Evolutionary conservation across 2,113 vertebrate genomes (phyloP).

Genomic region (Corapipo altera): DNA sequence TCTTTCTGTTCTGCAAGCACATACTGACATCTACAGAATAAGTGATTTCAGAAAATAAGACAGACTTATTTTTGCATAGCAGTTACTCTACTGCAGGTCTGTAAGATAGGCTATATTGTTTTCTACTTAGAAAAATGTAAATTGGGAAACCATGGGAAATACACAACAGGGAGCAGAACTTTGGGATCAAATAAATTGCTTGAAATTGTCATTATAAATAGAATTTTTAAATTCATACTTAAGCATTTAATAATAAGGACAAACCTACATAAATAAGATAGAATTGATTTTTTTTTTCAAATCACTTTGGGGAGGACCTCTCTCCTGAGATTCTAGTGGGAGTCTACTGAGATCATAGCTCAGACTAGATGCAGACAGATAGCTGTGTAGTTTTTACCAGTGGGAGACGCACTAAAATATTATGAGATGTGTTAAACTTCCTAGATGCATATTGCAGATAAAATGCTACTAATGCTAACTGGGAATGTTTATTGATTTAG

Average conservation of each 20-base stretch:
- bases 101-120: not conserved
- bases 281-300: not conserved
- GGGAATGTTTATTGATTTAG: not conserved
- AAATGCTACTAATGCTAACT: not conserved
- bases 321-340: not conserved
- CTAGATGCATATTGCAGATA: not conserved
- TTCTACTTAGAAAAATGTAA: not conserved
- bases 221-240: not conserved
- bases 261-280: not conserved
- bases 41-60: not conserved
- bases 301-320: not conserved
- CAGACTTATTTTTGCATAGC: not conserved
- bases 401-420: not conserved
- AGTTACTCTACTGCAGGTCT: not conserved
- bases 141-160: not conserved
- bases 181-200: not conserved
- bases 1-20: not conserved
- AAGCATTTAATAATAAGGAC: not conserved
- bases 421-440: not conserved
- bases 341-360: not conserved
- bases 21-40: not conserved
- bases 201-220: not conserved
- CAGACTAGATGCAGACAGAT: not conserved
- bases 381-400: not conserved
- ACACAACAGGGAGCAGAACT: not conserved